Percentiles rank a stretch among this genome's conserved stretches.
These are phyloP conservation scores for Thyatira batis DNA, from an alignment of 2,888 invertebrate species.

Conservation along the genomic window DNA sequence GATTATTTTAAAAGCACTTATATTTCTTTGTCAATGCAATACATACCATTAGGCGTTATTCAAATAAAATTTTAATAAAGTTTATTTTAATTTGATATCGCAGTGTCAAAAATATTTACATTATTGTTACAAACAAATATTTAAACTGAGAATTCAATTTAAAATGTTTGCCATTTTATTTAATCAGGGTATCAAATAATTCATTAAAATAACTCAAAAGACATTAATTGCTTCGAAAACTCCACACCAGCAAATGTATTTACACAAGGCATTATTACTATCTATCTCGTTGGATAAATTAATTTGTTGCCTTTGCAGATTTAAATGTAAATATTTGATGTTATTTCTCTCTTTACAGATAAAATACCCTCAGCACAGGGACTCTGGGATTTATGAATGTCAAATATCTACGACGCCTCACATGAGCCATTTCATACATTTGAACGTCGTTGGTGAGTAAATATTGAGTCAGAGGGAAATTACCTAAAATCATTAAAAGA, in stretches of 20 bases:
- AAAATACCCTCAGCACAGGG: slow-evolving; percentile 95
- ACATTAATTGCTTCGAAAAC: slow-evolving; percentile 10
- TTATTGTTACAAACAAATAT: too few relatives aligned
- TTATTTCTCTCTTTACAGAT: slow-evolving; percentile 82
- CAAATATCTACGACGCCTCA: slow-evolving; percentile 97
- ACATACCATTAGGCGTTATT: too few relatives aligned
- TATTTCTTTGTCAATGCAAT: too few relatives aligned
- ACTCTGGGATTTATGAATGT: slow-evolving; percentile 95
- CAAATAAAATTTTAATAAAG: too few relatives aligned
- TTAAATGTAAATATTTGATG: neutral
- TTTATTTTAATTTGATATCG: too few relatives aligned
- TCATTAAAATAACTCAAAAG: slow-evolving; percentile 11
- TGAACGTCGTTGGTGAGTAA: slow-evolving; percentile 94
- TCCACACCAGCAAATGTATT: slow-evolving; percentile 29
- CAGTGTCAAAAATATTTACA: too few relatives aligned
- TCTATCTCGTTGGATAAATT: slow-evolving; percentile 23
- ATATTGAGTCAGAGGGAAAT: too few relatives aligned
- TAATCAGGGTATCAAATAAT: neutral
- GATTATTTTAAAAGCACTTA: too few relatives aligned
- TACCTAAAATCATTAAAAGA: too few relatives aligned
- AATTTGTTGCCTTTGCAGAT: slow-evolving; percentile 6
- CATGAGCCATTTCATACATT: slow-evolving; percentile 94
- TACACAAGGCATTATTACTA: slow-evolving; percentile 26
- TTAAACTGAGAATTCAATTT: too few relatives aligned
- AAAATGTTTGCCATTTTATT: neutral